phyloP scores from a whole-genome alignment of 1,140 invertebrate genomes.

The Agrilus planipennis region DNA sequence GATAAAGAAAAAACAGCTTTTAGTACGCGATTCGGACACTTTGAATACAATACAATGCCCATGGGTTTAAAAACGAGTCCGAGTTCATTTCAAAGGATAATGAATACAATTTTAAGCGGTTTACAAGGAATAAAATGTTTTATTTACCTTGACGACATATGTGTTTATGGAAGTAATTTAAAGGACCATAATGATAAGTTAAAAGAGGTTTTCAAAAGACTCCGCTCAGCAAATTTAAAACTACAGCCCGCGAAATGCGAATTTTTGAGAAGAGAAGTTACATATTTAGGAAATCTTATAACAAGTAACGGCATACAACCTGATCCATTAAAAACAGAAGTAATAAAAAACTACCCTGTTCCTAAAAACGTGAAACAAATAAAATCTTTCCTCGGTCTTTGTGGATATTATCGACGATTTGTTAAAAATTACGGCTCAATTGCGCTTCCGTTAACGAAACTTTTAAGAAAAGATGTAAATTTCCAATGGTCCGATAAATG shows the following conservation, averaged over 20 bases:
- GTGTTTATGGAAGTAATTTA: slow-evolving; percentile 13
- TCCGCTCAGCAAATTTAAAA: slow-evolving; percentile 17
- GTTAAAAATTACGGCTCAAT: background rate
- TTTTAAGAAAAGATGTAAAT: background rate
- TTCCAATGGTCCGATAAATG: background rate
- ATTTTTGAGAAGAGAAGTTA: slow-evolving; percentile 14
- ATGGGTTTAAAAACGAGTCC: slow-evolving; percentile 20
- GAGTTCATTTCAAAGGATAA: slow-evolving; percentile 10
- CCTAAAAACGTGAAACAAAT: background rate
- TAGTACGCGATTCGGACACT: slow-evolving; percentile 11
- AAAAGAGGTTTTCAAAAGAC: slow-evolving; percentile 14
- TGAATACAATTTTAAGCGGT: slow-evolving; percentile 10
- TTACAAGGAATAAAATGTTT: background rate
- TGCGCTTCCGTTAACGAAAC: background rate
- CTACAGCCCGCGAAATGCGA: slow-evolving; percentile 22
- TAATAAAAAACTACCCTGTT: background rate
- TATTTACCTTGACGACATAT: slow-evolving; percentile 11
- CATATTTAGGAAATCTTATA: slow-evolving; percentile 16
- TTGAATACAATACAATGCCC: slow-evolving; percentile 23
- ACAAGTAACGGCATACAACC: background rate
- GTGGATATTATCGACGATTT: background rate
- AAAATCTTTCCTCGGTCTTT: background rate
- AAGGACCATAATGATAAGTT: slow-evolving; percentile 12
- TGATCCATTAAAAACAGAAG: background rate
- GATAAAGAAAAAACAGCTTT: too few species aligned